Evolutionary conservation across 1,140 invertebrate genomes (phyloP).

Genomic region (Onthophagus taurus): DNA sequence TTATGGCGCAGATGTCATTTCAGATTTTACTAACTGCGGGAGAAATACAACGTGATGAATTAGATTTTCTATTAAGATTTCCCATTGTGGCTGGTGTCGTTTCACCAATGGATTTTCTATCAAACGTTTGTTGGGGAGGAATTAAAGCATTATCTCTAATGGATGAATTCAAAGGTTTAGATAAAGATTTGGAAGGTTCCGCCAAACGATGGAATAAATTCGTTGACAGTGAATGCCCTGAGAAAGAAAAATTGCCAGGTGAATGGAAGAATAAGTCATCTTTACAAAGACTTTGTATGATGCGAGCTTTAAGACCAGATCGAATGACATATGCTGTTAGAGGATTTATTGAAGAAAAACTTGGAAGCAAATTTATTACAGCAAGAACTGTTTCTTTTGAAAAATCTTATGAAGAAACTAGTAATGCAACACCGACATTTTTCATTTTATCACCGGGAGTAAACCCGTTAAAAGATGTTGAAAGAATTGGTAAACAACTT

Average conservation of each 20-base stretch:
- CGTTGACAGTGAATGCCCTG: slow-evolving; percentile 82
- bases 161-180: slow-evolving; percentile 77
- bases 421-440: slow-evolving; percentile 77
- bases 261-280: slow-evolving; percentile 93
- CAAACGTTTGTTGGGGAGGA: slow-evolving; percentile 77
- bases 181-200: slow-evolving; percentile 87
- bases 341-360: slow-evolving; percentile 74
- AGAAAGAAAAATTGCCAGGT: slow-evolving; percentile 88
- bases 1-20: slow-evolving; percentile 73
- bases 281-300: slow-evolving; percentile 83
- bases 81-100: slow-evolving; percentile 53
- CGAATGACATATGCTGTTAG: slow-evolving; percentile 74
- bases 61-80: slow-evolving; percentile 83
- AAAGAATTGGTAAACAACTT: slow-evolving; percentile 64
- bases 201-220: slow-evolving; percentile 83
- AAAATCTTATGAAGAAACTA: slow-evolving; percentile 80
- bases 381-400: slow-evolving; percentile 67
- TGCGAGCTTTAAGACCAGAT: slow-evolving; percentile 81
- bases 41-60: slow-evolving; percentile 59
- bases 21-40: slow-evolving; percentile 59
- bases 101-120: slow-evolving; percentile 79
- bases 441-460: slow-evolving; percentile 94
- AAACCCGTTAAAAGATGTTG: slow-evolving; percentile 86
- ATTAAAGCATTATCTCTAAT: slow-evolving; percentile 69
- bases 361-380: slow-evolving; percentile 76